Percentiles rank a stretch among this genome's conserved stretches.
phyloP scores from a whole-genome alignment of 2,797 vertebrate species.

The Pteropus rufus region DNA sequence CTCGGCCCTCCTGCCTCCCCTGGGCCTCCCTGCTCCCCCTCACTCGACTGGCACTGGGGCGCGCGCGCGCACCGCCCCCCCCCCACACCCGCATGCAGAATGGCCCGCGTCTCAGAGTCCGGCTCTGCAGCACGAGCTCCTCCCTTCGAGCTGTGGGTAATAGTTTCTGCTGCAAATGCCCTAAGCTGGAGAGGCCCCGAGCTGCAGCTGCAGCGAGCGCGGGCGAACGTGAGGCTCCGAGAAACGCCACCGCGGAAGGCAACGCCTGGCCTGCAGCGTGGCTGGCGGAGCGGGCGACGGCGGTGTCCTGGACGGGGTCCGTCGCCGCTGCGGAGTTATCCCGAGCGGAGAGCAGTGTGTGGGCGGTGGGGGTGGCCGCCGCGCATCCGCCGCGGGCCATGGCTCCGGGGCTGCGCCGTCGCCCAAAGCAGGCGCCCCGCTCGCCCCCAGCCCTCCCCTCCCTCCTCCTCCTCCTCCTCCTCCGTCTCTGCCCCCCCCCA shows the following conservation, averaged over 20 bases:
- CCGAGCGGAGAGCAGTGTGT: constrained; percentile 5
- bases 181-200: constrained; percentile 6
- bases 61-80: not conserved
- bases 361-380: constrained; percentile 35
- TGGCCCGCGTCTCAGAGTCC: constrained; percentile 10
- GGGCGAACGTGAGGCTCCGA: not conserved
- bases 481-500: not conserved
- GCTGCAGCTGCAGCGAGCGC: not conserved
- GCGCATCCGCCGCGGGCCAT: constrained; percentile 50
- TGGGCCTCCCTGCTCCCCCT: not conserved
- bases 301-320: constrained; percentile 1
- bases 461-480: not conserved
- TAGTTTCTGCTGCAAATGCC: constrained; percentile 58
- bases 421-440: not conserved
- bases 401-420: constrained; percentile 63
- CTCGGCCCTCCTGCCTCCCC: not conserved
- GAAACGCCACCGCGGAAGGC: constrained; percentile 52
- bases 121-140: constrained; percentile 33
- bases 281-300: not conserved
- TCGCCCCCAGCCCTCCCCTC: not conserved
- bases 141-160: constrained; percentile 4
- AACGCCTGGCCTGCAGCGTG: not conserved
- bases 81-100: not conserved
- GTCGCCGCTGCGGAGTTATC: constrained; percentile 40
- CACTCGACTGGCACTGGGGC: not conserved